Evolutionary conservation across 2,113 vertebrate species (phyloP).

Genomic region (Platysteira castanea): DNA sequence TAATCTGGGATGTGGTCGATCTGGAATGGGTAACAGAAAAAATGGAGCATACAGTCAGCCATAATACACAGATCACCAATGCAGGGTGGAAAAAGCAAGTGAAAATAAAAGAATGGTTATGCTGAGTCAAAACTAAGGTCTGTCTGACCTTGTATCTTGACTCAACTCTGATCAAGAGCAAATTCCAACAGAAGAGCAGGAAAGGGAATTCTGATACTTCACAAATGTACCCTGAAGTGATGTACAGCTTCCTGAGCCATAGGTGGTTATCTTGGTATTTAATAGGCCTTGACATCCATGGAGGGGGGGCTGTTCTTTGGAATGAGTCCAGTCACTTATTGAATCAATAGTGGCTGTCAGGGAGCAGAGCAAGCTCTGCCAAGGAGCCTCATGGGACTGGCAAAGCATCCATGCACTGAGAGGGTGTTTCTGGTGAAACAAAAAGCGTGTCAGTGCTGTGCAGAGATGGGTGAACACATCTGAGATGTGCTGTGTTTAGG

Average conservation of each 20-base stretch:
- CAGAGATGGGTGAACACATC: neutral
- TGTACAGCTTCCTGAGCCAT: neutral
- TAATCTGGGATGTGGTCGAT: neutral
- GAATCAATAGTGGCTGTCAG: neutral
- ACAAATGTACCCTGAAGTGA: neutral
- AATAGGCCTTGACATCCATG: neutral
- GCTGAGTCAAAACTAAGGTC: neutral
- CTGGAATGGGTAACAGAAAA: neutral
- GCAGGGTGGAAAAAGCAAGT: neutral
- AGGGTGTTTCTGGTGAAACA: neutral
- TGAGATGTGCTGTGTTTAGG: neutral
- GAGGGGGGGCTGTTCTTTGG: neutral
- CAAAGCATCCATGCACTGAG: neutral
- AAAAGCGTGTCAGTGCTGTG: neutral
- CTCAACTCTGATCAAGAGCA: neutral
- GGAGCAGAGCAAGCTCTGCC: neutral
- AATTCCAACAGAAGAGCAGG: neutral
- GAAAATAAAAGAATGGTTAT: neutral
- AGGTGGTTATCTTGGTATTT: neutral
- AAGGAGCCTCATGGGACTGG: neutral
- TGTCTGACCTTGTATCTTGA: neutral
- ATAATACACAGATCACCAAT: neutral
- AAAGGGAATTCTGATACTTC: neutral
- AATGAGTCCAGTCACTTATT: neutral
- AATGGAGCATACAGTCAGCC: neutral